phyloP scores from a whole-genome alignment of 2,888 invertebrate genomes.

The Heliconius aoede region DNA sequence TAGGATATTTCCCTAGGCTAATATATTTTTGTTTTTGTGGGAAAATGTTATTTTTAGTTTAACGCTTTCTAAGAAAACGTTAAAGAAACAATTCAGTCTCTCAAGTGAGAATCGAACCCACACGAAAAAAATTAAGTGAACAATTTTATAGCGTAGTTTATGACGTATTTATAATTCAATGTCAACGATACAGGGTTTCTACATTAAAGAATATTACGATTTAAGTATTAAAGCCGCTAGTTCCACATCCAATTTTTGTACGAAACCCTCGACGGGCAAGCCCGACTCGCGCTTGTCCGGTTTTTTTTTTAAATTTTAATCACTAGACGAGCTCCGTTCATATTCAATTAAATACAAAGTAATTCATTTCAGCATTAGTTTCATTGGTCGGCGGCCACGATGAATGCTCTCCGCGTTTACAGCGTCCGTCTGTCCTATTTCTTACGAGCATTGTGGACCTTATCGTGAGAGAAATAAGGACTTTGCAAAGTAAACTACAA shows the following conservation, averaged over 20 bases:
- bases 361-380: slow-evolving; percentile 21
- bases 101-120: too few relatives aligned
- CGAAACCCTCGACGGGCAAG: too few relatives aligned
- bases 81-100: too few relatives aligned
- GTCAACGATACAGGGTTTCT: background rate
- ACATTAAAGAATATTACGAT: background rate
- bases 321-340: background rate
- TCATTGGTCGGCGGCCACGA: slow-evolving; percentile 35
- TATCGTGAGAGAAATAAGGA: slow-evolving; percentile 34
- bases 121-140: too few relatives aligned
- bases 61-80: too few relatives aligned
- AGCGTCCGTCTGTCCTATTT: slow-evolving; percentile 29
- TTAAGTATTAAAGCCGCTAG: too few relatives aligned
- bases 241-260: too few relatives aligned
- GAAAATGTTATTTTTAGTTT: too few relatives aligned
- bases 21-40: too few relatives aligned
- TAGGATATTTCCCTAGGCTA: too few relatives aligned
- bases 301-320: too few relatives aligned
- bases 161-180: background rate
- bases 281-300: too few relatives aligned
- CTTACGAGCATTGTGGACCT: slow-evolving; percentile 28
- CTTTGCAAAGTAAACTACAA: background rate
- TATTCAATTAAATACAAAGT: slow-evolving; percentile 8
- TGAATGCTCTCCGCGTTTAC: slow-evolving; percentile 26
- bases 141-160: background rate